Percentiles rank a stretch among this genome's conserved stretches.
Evolutionary conservation across 1,140 invertebrate species (phyloP).

Genomic region (Trichonephila clavipes): DNA sequence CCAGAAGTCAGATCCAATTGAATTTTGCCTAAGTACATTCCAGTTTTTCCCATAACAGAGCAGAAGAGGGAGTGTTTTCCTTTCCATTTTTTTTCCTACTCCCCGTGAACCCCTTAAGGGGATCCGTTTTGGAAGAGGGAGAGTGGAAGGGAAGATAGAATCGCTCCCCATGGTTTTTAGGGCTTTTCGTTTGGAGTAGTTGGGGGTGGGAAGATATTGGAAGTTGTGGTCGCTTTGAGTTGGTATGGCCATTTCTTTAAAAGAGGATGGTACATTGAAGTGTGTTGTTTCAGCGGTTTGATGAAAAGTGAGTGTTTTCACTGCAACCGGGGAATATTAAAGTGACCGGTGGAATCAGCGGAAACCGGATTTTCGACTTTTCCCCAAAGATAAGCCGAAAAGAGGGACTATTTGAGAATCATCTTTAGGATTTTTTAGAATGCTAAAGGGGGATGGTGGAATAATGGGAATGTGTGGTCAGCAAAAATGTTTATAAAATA

Average conservation of each 20-base stretch:
- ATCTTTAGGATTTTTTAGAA: neutral
- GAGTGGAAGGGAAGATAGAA: neutral
- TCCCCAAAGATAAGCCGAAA: slow-evolving; percentile 4
- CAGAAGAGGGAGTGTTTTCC: slow-evolving; percentile 36
- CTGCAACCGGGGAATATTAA: slow-evolving; percentile 9
- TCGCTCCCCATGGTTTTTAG: slow-evolving; percentile 11
- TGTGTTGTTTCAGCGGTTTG: slow-evolving; percentile 59
- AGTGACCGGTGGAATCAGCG: slow-evolving; percentile 31
- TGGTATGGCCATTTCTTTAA: slow-evolving; percentile 30
- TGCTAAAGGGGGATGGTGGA: no score
- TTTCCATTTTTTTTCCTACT: neutral
- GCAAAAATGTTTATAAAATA: no score
- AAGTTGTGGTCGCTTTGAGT: slow-evolving; percentile 34
- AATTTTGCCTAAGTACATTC: slow-evolving; percentile 63
- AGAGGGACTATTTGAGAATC: neutral
- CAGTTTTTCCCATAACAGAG: slow-evolving; percentile 14
- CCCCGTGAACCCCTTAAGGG: neutral
- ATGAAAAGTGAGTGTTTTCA: slow-evolving; percentile 57
- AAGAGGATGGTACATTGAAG: neutral
- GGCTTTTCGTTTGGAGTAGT: neutral
- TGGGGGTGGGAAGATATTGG: neutral
- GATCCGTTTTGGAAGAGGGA: no score
- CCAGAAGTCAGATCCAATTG: slow-evolving; percentile 60
- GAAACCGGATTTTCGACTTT: neutral
- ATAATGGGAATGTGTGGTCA: no score